phyloP scores from a whole-genome alignment of 53 echinoderm and acorn worm genomes.

The Holothuria scabra region DNA sequence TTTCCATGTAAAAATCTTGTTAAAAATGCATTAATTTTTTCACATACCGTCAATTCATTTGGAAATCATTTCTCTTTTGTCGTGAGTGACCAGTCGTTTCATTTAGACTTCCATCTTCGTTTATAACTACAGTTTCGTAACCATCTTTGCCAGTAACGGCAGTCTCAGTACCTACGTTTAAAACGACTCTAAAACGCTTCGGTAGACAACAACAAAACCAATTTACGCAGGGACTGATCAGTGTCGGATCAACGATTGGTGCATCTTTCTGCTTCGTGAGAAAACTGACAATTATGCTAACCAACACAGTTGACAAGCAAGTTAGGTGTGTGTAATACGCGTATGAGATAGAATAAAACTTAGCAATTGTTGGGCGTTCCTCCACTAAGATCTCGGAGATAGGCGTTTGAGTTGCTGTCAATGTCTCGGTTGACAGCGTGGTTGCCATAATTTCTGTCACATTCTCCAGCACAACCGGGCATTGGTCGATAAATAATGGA shows the following conservation, averaged over 20 bases:
- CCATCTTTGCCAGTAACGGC: neutral
- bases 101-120: neutral
- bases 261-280: neutral
- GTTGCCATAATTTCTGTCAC: neutral
- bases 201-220: conserved; percentile 37
- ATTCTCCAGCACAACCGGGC: neutral
- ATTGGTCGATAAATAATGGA: conserved; percentile 18
- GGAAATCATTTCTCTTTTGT: too few species aligned
- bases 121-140: neutral
- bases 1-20: too few species aligned
- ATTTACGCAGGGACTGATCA: conserved; percentile 30
- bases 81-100: too few species aligned
- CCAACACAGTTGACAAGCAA: neutral
- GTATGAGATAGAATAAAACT: neutral
- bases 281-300: neutral
- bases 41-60: too few species aligned
- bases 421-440: too few species aligned
- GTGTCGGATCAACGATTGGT: neutral
- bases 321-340: conserved; percentile 16
- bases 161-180: neutral
- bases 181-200: neutral
- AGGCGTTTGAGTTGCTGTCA: too few species aligned
- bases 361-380: neutral
- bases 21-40: too few species aligned
- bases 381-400: neutral